Evolutionary conservation across 2,888 invertebrate species (phyloP), one percentile per base, ranked within the genome.

Genomic region (Yponomeuta plumbellus): DNA sequence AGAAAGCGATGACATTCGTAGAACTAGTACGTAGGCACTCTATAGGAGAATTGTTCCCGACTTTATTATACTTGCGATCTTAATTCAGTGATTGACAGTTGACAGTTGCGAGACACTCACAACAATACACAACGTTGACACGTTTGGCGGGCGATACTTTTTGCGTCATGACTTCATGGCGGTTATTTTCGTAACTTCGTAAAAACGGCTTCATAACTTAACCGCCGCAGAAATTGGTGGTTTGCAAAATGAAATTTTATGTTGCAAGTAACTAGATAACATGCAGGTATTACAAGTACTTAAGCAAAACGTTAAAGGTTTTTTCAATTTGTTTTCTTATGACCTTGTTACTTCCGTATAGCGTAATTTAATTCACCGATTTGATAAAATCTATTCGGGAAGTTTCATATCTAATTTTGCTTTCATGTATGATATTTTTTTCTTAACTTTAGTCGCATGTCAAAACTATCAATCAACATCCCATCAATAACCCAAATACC

Each of bases 401-500:
- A 2, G 2, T 26, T 26, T 4, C 26, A 2, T n/a, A n/a, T n/a
- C n/a, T n/a, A n/a, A n/a, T 26, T 26, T 26, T 26, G 26, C 26
- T 26, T 26, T 26, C 26, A 2, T 26, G 44, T 44, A 2, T 6
- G 8, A 2, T 10, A 6, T 1, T 13, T 13, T 11, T 13, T 44
- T 13, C 13, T 11, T 0, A 44, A 6, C 44, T 13, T 44, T 13
- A 8, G 13, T 44, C 44, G 5, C 11, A 2, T 4, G 4, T 44
- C 13, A 2, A 3, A 44, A 44, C 44, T 13, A 44, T 44, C 44
- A 11, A 44, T 11, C 44, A 11, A 44, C 44, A 13, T 44, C 44
- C 59, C 79, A 70, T 71, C 78, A 68, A 76, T 77, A 70, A 71
- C 76, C 77, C 80, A 81, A 80, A 85, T 77, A 74, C 77, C 76